Evolutionary conservation across 2,113 vertebrate genomes (phyloP).

Genomic region (Delphinus delphis): DNA sequence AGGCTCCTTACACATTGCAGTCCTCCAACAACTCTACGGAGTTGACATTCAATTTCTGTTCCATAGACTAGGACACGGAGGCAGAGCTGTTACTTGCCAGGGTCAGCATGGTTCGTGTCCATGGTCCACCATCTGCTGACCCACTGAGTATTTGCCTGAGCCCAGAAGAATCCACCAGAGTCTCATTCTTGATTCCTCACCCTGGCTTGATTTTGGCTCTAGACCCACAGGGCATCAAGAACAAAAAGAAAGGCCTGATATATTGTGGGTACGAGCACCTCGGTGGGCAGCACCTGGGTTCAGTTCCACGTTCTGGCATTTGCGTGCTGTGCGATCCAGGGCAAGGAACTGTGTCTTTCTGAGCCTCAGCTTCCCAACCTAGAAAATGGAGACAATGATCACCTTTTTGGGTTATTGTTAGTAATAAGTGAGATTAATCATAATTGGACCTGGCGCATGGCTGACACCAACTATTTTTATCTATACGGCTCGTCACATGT

Average conservation of each 20-base stretch:
- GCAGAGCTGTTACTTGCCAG: neutral
- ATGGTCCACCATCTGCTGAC: accelerated
- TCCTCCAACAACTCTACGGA: accelerated
- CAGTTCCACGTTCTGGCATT: neutral
- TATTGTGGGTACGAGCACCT: accelerated
- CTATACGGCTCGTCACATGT: neutral
- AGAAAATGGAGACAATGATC: accelerated
- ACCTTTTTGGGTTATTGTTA: accelerated
- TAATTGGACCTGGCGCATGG: accelerated
- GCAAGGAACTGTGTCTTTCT: neutral
- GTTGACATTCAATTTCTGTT: neutral
- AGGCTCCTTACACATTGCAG: accelerated
- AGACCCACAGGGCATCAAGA: neutral
- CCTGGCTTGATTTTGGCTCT: neutral
- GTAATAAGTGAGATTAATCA: accelerated
- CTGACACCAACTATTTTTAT: neutral
- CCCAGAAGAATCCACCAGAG: neutral
- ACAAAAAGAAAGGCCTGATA: neutral
- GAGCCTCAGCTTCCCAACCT: neutral
- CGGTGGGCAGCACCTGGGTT: neutral
- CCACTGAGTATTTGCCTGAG: accelerated
- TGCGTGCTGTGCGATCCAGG: accelerated
- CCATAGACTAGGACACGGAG: neutral
- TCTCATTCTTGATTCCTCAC: accelerated
- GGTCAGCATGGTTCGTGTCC: accelerated